Conservation (phyloP, 2,797 vertebrate genomes). For the Capromys pilorides region DNA sequence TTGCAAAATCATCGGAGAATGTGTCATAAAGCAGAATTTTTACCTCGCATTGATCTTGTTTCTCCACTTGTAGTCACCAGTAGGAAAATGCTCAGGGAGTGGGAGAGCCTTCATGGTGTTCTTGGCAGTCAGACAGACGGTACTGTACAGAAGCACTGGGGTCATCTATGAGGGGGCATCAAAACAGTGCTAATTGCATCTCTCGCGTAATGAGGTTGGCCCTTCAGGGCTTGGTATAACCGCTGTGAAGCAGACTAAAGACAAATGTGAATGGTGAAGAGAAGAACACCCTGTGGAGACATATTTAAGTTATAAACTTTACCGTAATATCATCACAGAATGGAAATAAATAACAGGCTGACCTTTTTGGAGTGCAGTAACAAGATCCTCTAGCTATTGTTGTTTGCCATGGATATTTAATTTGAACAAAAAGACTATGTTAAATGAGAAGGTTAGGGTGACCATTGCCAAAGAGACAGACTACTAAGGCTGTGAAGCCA, state of each 20-base stretch:
- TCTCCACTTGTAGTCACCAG: not conserved
- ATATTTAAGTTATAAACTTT: conserved; percentile 22
- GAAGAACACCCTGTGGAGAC: not conserved
- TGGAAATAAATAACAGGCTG: conserved; percentile 12
- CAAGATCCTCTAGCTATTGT: not conserved
- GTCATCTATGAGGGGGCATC: not conserved
- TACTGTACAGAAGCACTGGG: not conserved
- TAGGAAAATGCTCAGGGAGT: conserved; percentile 4
- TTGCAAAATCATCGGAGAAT: not conserved
- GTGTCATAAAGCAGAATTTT: not conserved
- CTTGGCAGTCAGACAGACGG: not conserved
- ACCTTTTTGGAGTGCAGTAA: conserved; percentile 21
- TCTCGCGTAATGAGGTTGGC: not conserved
- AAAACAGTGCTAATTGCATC: not conserved
- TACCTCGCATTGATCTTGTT: not conserved
- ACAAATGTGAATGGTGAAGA: not conserved
- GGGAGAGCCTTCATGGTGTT: not conserved
- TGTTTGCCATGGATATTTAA: conserved; percentile 1
- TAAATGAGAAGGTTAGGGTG: conserved; percentile 39
- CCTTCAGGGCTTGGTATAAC: not conserved
- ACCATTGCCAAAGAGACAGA: not conserved
- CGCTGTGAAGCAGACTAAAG: not conserved
- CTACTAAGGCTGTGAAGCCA: not conserved
- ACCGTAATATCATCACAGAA: not conserved
- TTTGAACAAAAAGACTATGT: conserved; percentile 16